phyloP scores from a whole-genome alignment of 1,140 invertebrate genomes.

The Brachionus sp. region DNA sequence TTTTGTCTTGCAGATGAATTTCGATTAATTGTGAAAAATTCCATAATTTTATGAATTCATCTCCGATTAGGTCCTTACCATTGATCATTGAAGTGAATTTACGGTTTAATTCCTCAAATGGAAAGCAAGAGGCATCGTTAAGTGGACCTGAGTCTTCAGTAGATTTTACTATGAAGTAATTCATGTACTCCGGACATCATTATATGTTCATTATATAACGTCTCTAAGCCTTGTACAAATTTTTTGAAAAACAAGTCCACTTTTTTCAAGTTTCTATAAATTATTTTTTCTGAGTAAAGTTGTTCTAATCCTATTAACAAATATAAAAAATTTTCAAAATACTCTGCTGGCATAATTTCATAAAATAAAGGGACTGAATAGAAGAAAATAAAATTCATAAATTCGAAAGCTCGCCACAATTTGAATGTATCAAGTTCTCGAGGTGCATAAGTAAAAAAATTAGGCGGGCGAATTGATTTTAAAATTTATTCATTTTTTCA shows the following conservation, averaged over 20 bases:
- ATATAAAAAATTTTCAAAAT: neutral
- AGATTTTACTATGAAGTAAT: conserved; percentile 3
- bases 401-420: neutral
- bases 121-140: neutral
- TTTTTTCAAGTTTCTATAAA: neutral
- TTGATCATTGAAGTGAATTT: neutral
- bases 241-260: neutral
- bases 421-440: neutral
- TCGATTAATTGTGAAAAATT: neutral
- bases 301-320: neutral
- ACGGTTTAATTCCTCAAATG: neutral
- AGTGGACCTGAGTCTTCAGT: neutral
- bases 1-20: neutral
- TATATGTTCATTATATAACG: neutral
- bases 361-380: conserved; percentile 11
- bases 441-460: neutral
- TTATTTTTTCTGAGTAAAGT: neutral
- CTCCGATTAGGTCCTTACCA: neutral
- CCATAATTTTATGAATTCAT: conserved; percentile 3
- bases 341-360: neutral
- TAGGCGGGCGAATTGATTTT: neutral
- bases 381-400: conserved; percentile 26
- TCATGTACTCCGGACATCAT: neutral
- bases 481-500: neutral
- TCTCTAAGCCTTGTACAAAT: neutral